phyloP scores from a whole-genome alignment of 37 sponge, comb jelly and placozoan genomes.

The Halichondria panicea region DNA sequence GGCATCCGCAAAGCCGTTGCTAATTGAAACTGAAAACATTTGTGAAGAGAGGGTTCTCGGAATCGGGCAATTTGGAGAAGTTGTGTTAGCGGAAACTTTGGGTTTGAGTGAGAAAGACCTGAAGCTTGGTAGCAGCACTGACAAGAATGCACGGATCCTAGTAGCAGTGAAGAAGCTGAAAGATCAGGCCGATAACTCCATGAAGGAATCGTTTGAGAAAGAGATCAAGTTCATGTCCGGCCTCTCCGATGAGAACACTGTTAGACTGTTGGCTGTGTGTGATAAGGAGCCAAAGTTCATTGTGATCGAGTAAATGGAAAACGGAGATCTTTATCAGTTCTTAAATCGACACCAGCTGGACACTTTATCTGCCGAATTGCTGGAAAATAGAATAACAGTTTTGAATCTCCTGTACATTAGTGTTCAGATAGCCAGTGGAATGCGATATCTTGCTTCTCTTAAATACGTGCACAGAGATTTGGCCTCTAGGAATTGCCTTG shows the following conservation, averaged over 20 bases:
- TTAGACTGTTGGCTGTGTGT: slow-evolving; percentile 45
- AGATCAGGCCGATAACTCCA: slow-evolving; percentile 20
- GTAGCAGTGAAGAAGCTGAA: slow-evolving; percentile 74
- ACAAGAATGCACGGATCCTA: slow-evolving; percentile 12
- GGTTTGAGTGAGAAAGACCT: slow-evolving; percentile 53
- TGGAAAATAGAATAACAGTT: slow-evolving; percentile 29
- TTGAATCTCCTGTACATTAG: slow-evolving; percentile 51
- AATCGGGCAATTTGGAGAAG: slow-evolving; percentile 64
- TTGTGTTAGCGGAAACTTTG: slow-evolving; percentile 46
- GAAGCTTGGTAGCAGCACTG: slow-evolving; percentile 25
- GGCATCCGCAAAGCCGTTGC: no score
- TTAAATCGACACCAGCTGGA: no score
- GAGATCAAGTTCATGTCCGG: slow-evolving; percentile 81
- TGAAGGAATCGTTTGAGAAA: slow-evolving; percentile 61
- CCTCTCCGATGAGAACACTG: slow-evolving; percentile 46
- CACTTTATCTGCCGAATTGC: not conserved
- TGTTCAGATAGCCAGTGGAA: slow-evolving; percentile 64
- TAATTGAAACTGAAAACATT: slow-evolving; percentile 10
- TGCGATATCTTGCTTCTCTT: slow-evolving; percentile 61
- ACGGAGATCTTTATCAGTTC: slow-evolving; percentile 76
- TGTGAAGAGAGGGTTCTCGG: slow-evolving; percentile 22
- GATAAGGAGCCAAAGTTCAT: slow-evolving; percentile 38
- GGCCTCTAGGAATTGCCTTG: slow-evolving; percentile 71
- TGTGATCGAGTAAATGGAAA: slow-evolving; percentile 88
- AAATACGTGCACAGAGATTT: slow-evolving; percentile 75